Evolutionary conservation across 2,888 invertebrate species (phyloP).

Genomic region (Ligdia adustata): DNA sequence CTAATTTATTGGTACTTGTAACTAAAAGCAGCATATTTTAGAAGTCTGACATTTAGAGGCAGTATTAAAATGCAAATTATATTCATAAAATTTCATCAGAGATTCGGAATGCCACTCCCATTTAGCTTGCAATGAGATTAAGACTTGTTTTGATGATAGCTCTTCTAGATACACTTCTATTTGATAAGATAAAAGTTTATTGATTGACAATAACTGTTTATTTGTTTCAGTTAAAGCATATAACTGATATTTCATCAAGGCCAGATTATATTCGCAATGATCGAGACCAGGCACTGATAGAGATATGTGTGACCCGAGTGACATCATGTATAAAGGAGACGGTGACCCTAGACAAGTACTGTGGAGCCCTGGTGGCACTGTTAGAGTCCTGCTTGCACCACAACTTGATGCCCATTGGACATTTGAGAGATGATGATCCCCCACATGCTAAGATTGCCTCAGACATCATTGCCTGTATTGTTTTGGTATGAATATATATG

Average conservation of each 20-base stretch:
- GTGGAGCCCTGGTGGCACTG: slow-evolving; percentile 91
- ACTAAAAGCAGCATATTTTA: slow-evolving; percentile 2
- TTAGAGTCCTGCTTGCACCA: slow-evolving; percentile 95
- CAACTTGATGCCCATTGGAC: slow-evolving; percentile 90
- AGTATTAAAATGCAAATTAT: slow-evolving; percentile 27
- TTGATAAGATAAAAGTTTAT: slow-evolving; percentile 26
- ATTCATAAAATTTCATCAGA: slow-evolving; percentile 21
- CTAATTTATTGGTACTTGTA: slow-evolving; percentile 1
- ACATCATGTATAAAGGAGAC: slow-evolving; percentile 96
- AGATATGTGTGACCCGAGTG: slow-evolving; percentile 96
- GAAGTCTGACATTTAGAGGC: slow-evolving; percentile 19
- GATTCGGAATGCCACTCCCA: slow-evolving; percentile 24
- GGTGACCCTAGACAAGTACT: slow-evolving; percentile 93
- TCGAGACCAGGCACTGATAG: slow-evolving; percentile 97
- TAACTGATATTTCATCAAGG: slow-evolving; percentile 92
- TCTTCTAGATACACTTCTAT: slow-evolving; percentile 17
- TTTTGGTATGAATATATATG: slow-evolving; percentile 88
- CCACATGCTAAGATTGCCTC: slow-evolving; percentile 98
- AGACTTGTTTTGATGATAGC: slow-evolving; percentile 24
- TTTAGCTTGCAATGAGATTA: slow-evolving; percentile 17
- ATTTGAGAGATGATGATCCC: slow-evolving; percentile 92
- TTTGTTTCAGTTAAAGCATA: slow-evolving; percentile 86
- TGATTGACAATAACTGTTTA: slow-evolving; percentile 19
- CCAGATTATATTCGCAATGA: slow-evolving; percentile 93
- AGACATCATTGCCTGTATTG: slow-evolving; percentile 97